Percentiles rank a stretch among this genome's conserved stretches.
Evolutionary conservation across 2,113 vertebrate genomes (phyloP).

Genomic region (Lasiurus borealis): DNA sequence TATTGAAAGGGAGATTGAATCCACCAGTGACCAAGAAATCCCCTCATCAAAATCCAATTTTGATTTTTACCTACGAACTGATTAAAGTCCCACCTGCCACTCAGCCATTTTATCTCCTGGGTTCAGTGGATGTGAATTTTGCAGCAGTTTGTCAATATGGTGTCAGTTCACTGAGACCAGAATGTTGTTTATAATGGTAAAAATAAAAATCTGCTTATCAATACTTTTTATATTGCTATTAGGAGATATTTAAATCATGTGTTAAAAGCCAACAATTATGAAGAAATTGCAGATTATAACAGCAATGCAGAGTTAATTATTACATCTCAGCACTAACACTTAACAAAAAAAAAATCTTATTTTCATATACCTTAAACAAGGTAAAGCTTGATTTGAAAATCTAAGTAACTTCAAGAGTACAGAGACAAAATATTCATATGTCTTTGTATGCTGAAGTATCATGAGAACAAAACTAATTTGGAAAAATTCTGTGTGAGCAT

Average conservation of each 20-base stretch:
- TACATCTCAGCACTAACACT: neutral
- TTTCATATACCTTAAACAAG: conserved; percentile 32
- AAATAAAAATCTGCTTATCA: conserved; percentile 40
- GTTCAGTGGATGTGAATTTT: conserved; percentile 71
- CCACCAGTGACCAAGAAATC: conserved; percentile 78
- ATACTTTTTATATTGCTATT: conserved; percentile 23
- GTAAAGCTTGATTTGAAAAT: conserved; percentile 59
- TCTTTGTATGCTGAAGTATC: neutral
- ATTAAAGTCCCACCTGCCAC: conserved; percentile 80
- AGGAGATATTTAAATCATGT: conserved; percentile 22
- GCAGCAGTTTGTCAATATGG: conserved; percentile 71
- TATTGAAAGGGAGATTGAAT: conserved; percentile 84
- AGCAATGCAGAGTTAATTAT: conserved; percentile 55
- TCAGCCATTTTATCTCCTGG: conserved; percentile 77
- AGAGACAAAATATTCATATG: conserved; percentile 58
- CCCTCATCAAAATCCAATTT: conserved; percentile 83
- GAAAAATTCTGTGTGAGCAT: conserved; percentile 67
- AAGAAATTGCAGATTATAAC: neutral
- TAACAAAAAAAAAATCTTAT: conserved; percentile 30
- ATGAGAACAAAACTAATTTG: conserved; percentile 69
- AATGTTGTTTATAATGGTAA: conserved; percentile 62
- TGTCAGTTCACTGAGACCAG: conserved; percentile 61
- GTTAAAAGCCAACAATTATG: conserved; percentile 14
- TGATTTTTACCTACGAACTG: conserved; percentile 81
- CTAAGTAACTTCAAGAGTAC: conserved; percentile 36